Conservation (phyloP, 2,113 vertebrate species). For the Myocastor coypus region DNA sequence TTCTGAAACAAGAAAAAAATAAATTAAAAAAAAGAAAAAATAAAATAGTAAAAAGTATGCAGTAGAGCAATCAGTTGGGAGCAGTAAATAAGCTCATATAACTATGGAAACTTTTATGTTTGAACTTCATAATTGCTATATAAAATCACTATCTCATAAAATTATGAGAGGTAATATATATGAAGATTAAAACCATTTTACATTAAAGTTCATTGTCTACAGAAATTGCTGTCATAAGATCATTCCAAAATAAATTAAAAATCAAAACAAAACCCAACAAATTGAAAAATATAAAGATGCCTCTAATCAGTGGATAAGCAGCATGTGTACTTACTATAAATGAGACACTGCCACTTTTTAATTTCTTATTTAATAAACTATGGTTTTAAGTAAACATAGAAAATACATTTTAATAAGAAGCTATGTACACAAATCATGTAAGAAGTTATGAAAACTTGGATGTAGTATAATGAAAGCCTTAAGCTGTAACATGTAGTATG, state of each 20-base stretch:
- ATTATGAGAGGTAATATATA: constrained; percentile 18
- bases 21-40: no score
- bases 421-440: constrained; percentile 13
- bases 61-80: neutral
- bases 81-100: constrained; percentile 44
- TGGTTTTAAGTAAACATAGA: constrained; percentile 34
- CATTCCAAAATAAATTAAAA: constrained; percentile 39
- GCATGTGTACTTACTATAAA: neutral
- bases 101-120: constrained; percentile 24
- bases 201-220: neutral
- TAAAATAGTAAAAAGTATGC: neutral
- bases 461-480: constrained; percentile 47
- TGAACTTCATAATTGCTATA: constrained; percentile 17
- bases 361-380: constrained; percentile 46
- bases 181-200: neutral
- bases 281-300: constrained; percentile 1
- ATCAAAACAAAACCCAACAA: neutral
- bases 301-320: neutral
- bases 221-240: constrained; percentile 11
- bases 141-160: constrained; percentile 27
- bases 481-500: neutral
- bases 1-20: no score
- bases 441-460: constrained; percentile 46
- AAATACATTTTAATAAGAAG: constrained; percentile 31
- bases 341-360: neutral